Evolutionary conservation across 2,797 vertebrate species (phyloP).

Genomic region (Brotula barbata): DNA sequence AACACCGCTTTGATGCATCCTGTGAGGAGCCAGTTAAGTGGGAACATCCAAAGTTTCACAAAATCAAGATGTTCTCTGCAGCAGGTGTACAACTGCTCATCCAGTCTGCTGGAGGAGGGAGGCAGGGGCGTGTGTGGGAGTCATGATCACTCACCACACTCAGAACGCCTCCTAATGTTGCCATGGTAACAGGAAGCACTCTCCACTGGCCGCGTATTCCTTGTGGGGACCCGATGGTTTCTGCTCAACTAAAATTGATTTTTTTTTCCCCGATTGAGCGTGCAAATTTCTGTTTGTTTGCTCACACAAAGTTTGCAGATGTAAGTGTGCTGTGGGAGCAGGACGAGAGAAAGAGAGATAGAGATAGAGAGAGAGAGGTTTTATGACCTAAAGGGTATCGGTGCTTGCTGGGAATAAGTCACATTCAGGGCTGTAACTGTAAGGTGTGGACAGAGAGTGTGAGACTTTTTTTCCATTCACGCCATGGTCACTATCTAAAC

Average conservation of each 20-base stretch:
- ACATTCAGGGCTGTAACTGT: conserved; percentile 28
- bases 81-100: conserved; percentile 13
- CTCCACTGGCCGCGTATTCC: conserved; percentile 48
- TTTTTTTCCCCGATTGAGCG: conserved; percentile 51
- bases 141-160: conserved; percentile 43
- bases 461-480: conserved; percentile 43
- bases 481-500: conserved; percentile 54
- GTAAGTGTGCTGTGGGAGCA: conserved; percentile 4
- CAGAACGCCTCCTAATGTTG: conserved; percentile 61
- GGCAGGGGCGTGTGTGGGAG: conserved; percentile 1
- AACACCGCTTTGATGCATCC: background rate
- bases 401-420: conserved; percentile 28
- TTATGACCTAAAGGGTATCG: conserved; percentile 52
- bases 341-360: conserved; percentile 5
- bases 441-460: conserved; percentile 25
- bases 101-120: conserved; percentile 12
- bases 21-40: background rate
- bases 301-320: conserved; percentile 52
- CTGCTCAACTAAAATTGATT: conserved; percentile 54
- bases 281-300: conserved; percentile 50
- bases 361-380: conserved; percentile 34
- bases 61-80: background rate
- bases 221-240: conserved; percentile 32
- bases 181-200: conserved; percentile 75
- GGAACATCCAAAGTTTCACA: conserved; percentile 10